Evolutionary conservation across 2,888 invertebrate species (phyloP).

Genomic region (Agapetus fuscipes): DNA sequence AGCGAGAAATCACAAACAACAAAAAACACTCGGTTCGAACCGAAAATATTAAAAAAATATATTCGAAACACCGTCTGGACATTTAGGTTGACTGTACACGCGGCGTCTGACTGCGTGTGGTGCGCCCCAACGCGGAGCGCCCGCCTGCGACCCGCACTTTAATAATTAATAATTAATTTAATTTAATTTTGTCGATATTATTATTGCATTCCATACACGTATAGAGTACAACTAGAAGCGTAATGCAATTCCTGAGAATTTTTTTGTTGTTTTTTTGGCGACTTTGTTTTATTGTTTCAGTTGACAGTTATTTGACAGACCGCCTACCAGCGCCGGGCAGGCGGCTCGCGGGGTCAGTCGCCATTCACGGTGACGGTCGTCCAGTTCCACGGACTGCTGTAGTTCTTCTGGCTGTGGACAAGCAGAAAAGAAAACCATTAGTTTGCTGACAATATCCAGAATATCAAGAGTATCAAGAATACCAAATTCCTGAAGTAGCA

Average conservation of each 20-base stretch:
- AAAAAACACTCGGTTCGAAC: too few species aligned
- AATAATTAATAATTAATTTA: constrained; percentile 7
- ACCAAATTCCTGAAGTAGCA: too few species aligned
- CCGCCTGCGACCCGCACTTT: constrained; percentile 10
- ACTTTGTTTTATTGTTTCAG: too few species aligned
- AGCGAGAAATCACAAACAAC: constrained; percentile 9
- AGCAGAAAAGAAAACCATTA: constrained; percentile 11
- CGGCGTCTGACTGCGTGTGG: not conserved
- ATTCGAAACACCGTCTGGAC: constrained; percentile 13
- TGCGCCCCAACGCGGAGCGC: not conserved
- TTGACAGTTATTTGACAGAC: too few species aligned
- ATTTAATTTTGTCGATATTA: constrained; percentile 10
- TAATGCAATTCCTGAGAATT: constrained; percentile 9
- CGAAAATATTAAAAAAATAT: constrained; percentile 11
- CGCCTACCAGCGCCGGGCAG: constrained; percentile 41
- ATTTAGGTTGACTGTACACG: constrained; percentile 17
- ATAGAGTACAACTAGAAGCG: constrained; percentile 12
- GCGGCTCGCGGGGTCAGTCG: constrained; percentile 49
- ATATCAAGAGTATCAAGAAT: too few species aligned
- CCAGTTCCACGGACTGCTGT: constrained; percentile 55
- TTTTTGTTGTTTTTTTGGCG: too few species aligned
- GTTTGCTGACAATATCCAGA: not conserved
- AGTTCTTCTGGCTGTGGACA: constrained; percentile 49
- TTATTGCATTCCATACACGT: constrained; percentile 5
- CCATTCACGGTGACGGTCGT: constrained; percentile 54